Base-by-base conservation (phyloP, 2,113 vertebrate species). In the Potamarius usumacintae region DNA sequence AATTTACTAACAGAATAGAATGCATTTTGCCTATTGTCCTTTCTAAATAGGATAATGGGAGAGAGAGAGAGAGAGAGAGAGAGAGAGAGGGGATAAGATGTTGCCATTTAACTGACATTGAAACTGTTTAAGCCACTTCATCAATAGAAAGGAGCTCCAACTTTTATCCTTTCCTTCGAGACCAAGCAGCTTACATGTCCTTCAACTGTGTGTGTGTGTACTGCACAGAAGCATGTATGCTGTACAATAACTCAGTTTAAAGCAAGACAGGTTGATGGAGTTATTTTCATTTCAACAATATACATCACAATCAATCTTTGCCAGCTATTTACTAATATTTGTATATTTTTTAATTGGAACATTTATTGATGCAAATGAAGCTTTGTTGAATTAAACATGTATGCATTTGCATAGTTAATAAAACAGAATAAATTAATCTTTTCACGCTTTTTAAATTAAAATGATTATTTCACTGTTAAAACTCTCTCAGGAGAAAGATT, bases 41-140 rank as follows among this genome's bases (percentile, higher is more conserved):
- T 62, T 52, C 12, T 8, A 77, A 27, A 5, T 9, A 71, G 34
- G 67, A 72, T 72, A 74, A 74, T 34, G 5, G 22, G 22, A 60
- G 20, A 50, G 27, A 22, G 27, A 82, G 5, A 60, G 34, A 50
- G 60, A 86, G 25, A 67, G 4, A 11, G n/a, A 55, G n/a, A 34
- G 15, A 65, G 58, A 15, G 57, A 57, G 65, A 71, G 22, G 17
- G 17, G 72, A 50, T 25, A 30, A 55, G 58, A 48, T 82, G 65
- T 20, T 48, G 53, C 42, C 55, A 82, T 87, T 52, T 87, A 74
- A 87, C 74, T 81, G 65, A 87, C 85, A 80, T 87, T 74, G 77
- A 87, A 74, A 60, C 65, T 74, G 78, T 74, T 79, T 72, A 18
- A 72, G 79, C 55, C 65, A 82, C 86, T 81, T 87, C 57, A 72